phyloP scores from a whole-genome alignment of 2,113 vertebrate species.

The Serilophus lunatus region DNA sequence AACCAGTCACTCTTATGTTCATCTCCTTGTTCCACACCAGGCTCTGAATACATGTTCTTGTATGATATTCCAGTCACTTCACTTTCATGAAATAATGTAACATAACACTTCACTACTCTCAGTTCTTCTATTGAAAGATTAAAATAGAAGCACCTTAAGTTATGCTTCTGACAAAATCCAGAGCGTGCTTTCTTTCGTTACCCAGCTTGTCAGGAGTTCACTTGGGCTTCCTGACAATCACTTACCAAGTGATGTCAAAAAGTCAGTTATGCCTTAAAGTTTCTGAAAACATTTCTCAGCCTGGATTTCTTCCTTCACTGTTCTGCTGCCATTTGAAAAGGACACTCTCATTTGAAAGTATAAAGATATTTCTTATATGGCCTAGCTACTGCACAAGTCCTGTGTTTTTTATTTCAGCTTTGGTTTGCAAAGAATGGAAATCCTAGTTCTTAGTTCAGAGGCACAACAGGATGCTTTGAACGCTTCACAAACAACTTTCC shows the following conservation, averaged over 20 bases:
- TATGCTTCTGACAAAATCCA: background rate
- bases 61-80: background rate
- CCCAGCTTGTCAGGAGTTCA: background rate
- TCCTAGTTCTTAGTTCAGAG: background rate
- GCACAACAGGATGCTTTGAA: background rate
- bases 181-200: background rate
- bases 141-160: constrained; percentile 24
- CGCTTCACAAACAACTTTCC: background rate
- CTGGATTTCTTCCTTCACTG: background rate
- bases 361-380: background rate
- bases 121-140: background rate
- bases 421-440: background rate
- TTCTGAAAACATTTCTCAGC: background rate
- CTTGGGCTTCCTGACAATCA: background rate
- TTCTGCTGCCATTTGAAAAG: background rate
- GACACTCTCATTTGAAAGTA: background rate
- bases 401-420: background rate
- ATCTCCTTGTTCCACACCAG: background rate
- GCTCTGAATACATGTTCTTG: background rate
- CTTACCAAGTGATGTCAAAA: background rate
- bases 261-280: background rate
- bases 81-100: background rate
- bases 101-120: background rate
- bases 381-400: background rate
- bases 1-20: background rate